Base-by-base conservation (phyloP, 2,888 invertebrate genomes). In the Actias luna region DNA sequence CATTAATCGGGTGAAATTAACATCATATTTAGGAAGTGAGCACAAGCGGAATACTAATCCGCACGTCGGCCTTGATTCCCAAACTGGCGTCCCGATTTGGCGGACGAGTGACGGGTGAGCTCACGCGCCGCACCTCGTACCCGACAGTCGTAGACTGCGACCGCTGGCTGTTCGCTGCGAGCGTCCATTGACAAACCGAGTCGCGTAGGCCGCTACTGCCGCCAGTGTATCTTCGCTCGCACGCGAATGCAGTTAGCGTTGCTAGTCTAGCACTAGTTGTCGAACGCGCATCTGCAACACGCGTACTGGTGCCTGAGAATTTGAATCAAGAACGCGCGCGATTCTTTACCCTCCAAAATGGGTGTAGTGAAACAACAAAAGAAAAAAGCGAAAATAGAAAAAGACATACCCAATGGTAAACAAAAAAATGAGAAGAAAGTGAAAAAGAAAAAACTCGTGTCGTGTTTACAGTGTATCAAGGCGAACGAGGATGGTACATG, bases 401-500 rank as follows among this genome's bases (percentile, higher is more conserved):
- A 88, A 78, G 76, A 84, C 59, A 70, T 80, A 65, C 77, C 79
- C 58, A 89, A 88, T 69, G 87, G 85, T 42, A 89, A 90, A 79
- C 68, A 80, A 63, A 88, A 88, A 75, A 83, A 84, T 72, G 83
- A 82, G 70, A 82, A 78, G 72, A 92, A 91, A 89, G 87, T 87
- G 84, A 92, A 91, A 84, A 92, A 91, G 85, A 92, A 92, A 87
- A 91, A 85, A 71, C 82, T 79, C 74, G 88, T 92, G 82, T 92
- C 92, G 80, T 92, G 92, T 83, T 90, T 92, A 85, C 92, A 92
- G 85, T 92, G 92, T 82, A 87, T 92, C 84, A 92, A 90, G 77
- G 84, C 92, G 46, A 84, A 84, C 35, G 90, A 92, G 71, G 92
- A 92, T 76, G 92, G 92, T 92, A 88, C 71, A 73, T 68, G 65